Evolutionary conservation across 2,888 invertebrate species (phyloP).

Genomic region (Parnassius mnemosyne): DNA sequence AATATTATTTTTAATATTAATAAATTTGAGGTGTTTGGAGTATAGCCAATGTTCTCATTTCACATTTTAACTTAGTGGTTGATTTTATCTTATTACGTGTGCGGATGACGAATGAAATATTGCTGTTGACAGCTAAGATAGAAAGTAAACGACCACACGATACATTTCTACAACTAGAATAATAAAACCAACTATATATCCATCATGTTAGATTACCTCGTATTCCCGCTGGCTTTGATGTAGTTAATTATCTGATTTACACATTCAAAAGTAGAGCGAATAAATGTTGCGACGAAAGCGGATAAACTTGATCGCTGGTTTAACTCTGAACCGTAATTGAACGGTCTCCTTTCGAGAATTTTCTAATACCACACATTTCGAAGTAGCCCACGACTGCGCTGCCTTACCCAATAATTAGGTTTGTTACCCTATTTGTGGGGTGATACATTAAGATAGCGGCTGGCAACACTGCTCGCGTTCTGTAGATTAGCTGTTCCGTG

Average conservation of each 20-base stretch:
- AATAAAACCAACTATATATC: constrained; percentile 4
- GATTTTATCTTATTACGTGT: too few species aligned
- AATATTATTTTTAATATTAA: too few species aligned
- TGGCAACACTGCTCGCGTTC: constrained; percentile 33
- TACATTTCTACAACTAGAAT: constrained; percentile 13
- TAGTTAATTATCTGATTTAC: constrained; percentile 22
- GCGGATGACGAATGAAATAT: constrained; percentile 14
- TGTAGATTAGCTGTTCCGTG: constrained; percentile 49
- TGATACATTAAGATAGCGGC: constrained; percentile 54
- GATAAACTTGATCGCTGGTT: not conserved
- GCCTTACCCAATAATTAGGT: constrained; percentile 51
- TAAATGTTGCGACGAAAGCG: constrained; percentile 13
- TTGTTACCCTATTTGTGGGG: constrained; percentile 50
- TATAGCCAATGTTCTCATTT: too few species aligned
- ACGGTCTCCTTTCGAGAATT: not conserved
- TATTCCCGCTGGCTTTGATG: constrained; percentile 5
- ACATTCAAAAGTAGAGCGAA: constrained; percentile 16
- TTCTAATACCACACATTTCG: constrained; percentile 9
- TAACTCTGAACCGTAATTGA: constrained; percentile 9
- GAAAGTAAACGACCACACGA: constrained; percentile 18
- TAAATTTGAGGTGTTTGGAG: too few species aligned
- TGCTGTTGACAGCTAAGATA: constrained; percentile 16
- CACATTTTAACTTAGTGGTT: too few species aligned
- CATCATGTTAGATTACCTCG: not conserved
- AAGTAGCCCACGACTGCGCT: constrained; percentile 33